Conservation (phyloP, 2,113 vertebrate species). For the Lepidothrix coronata region DNA sequence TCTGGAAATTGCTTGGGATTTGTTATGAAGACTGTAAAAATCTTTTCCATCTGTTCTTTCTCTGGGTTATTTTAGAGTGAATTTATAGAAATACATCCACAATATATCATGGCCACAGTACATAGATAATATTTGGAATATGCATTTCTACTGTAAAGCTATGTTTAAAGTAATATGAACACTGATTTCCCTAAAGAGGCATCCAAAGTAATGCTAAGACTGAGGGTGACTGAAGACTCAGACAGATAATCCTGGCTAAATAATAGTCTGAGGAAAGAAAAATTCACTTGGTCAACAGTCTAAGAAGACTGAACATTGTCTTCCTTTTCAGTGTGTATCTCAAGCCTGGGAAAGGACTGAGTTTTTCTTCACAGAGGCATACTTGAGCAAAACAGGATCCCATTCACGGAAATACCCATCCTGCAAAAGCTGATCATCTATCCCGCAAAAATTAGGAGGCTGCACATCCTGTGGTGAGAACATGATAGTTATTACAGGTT, state of each 20-base stretch:
- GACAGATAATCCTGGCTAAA: background rate
- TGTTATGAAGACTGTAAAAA: slow-evolving; percentile 22
- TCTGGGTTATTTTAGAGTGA: background rate
- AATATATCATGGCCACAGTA: background rate
- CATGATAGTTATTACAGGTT: slow-evolving; percentile 47
- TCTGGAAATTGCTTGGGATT: slow-evolving; percentile 37
- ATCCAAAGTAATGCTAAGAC: background rate
- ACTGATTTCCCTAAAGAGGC: background rate
- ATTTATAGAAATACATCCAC: background rate
- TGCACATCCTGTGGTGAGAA: slow-evolving; percentile 46
- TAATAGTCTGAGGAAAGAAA: background rate
- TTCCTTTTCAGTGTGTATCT: background rate
- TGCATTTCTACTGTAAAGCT: background rate
- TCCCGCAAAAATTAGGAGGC: background rate
- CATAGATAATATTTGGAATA: background rate
- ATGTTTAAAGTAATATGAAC: background rate
- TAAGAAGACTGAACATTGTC: background rate
- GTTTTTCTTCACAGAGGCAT: background rate
- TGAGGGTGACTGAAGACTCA: background rate
- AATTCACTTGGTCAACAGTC: background rate
- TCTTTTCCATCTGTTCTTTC: slow-evolving; percentile 53
- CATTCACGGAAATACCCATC: background rate
- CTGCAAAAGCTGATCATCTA: background rate
- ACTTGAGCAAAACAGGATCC: slow-evolving; percentile 21
- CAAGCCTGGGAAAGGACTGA: slow-evolving; percentile 17